Evolutionary conservation across 2,888 invertebrate species (phyloP).

Genomic region (Papilio gigon): DNA sequence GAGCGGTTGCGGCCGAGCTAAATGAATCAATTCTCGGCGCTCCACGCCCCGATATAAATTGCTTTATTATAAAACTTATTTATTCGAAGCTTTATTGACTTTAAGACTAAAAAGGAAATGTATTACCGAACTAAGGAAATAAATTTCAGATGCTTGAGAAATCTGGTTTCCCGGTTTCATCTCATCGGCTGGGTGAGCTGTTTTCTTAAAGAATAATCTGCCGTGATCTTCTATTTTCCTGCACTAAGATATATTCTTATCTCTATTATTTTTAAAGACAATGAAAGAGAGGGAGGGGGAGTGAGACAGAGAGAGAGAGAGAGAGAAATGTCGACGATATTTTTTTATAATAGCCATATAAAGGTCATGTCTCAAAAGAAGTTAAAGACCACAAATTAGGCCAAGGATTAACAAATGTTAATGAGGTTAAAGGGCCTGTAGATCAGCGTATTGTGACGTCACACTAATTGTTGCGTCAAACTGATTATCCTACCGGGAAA

Average conservation of each 20-base stretch:
- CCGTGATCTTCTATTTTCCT: background rate
- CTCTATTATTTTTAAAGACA: too few relatives aligned
- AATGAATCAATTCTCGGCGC: constrained; percentile 42
- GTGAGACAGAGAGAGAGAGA: background rate
- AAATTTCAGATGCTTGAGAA: background rate
- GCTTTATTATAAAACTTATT: constrained; percentile 40
- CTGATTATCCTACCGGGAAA: constrained; percentile 8
- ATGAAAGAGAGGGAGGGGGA: too few relatives aligned
- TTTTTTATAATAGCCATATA: background rate
- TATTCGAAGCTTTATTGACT: constrained; percentile 28
- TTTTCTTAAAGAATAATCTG: background rate
- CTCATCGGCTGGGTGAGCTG: background rate
- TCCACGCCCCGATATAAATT: constrained; percentile 36
- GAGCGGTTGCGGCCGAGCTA: constrained; percentile 25
- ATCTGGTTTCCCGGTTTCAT: background rate
- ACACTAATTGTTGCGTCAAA: constrained; percentile 16
- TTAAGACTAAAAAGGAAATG: background rate
- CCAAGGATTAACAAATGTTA: constrained; percentile 17
- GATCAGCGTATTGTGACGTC: constrained; percentile 16
- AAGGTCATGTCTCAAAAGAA: background rate
- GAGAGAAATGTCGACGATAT: background rate
- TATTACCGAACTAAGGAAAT: constrained; percentile 11
- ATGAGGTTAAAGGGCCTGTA: constrained; percentile 13
- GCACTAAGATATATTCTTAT: too few relatives aligned
- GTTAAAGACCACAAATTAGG: constrained; percentile 13